Percentiles rank a stretch among this genome's conserved stretches.
Conservation (phyloP, 2,113 vertebrate species). For the Gymnarchus niloticus region DNA sequence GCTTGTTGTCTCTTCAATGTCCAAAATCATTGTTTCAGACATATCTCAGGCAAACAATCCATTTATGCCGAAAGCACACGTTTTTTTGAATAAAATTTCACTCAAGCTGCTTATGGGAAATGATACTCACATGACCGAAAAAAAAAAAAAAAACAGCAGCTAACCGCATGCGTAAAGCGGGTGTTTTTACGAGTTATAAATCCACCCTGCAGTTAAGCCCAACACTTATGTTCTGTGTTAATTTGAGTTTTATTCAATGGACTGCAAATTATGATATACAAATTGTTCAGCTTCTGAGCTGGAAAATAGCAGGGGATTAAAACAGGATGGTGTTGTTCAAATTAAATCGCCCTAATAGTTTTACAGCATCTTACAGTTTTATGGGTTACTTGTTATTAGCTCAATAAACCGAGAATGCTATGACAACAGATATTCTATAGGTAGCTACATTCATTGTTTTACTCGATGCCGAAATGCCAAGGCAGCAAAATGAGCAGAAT, state of each 20-base stretch:
- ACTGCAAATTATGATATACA: constrained; percentile 32
- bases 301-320: constrained; percentile 20
- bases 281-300: constrained; percentile 18
- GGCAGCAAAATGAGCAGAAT: not conserved
- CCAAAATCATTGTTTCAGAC: not conserved
- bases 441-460: not conserved
- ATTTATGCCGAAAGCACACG: not conserved
- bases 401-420: not conserved
- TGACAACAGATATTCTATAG: constrained; percentile 5
- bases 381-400: not conserved
- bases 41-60: not conserved
- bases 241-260: constrained; percentile 33
- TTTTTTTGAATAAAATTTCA: not conserved
- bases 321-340: constrained; percentile 10
- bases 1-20: not conserved
- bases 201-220: constrained; percentile 34
- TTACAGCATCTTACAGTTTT: constrained; percentile 12
- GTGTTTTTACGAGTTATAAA: constrained; percentile 35
- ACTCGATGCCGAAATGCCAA: not conserved
- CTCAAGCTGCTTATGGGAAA: constrained; percentile 20
- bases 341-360: constrained; percentile 23
- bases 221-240: constrained; percentile 15
- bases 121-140: constrained; percentile 32
- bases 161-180: constrained; percentile 40
- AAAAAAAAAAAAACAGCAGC: constrained; percentile 41